Conservation (phyloP, 2,113 vertebrate genomes). For the Nothocercus nigrocapillus region DNA sequence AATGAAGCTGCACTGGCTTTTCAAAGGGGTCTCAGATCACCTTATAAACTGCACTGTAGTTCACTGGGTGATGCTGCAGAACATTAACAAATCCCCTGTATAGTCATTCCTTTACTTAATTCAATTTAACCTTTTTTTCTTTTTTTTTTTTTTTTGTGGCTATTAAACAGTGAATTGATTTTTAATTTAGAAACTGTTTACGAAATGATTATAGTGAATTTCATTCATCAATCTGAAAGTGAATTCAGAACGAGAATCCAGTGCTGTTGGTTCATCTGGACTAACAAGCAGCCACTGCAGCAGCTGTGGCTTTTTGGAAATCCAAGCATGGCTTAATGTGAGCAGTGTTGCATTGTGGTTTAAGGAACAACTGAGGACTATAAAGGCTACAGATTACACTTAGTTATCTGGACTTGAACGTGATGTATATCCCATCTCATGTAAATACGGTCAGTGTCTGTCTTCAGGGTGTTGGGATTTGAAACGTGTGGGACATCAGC, state of each 20-base stretch:
- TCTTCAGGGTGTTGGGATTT: background rate
- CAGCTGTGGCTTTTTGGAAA: background rate
- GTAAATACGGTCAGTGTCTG: background rate
- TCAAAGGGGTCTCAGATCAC: background rate
- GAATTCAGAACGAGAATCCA: background rate
- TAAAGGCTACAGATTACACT: background rate
- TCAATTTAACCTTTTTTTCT: background rate
- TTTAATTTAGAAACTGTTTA: background rate
- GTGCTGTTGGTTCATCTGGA: background rate
- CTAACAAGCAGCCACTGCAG: background rate
- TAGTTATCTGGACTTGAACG: background rate
- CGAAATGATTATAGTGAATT: background rate
- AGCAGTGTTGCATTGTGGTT: background rate
- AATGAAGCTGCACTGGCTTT: background rate
- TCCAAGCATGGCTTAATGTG: rapidly evolving
- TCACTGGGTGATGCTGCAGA: background rate
- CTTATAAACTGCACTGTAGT: background rate
- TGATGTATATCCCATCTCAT: background rate
- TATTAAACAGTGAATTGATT: background rate
- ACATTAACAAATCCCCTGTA: background rate
- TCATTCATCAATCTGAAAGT: background rate
- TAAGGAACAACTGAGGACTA: background rate
- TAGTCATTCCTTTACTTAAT: background rate
- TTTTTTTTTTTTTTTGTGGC: background rate
- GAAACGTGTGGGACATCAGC: rapidly evolving